These are phyloP conservation scores for Serinus canaria DNA, from an alignment of 2,113 vertebrate genomes.

Conservation along the genomic window DNA sequence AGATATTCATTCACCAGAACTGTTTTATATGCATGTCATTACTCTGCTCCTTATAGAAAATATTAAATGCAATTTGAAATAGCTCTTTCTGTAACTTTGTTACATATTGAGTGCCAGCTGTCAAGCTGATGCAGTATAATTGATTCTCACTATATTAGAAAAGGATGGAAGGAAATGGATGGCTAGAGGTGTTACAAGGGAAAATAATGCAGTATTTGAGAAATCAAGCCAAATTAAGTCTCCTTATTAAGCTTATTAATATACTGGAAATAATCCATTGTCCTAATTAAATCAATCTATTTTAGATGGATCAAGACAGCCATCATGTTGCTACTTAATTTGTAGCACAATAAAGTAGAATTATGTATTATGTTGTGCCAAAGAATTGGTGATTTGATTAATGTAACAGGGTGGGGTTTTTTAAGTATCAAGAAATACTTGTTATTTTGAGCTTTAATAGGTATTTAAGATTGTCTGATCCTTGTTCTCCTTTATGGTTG, in stretches of 20 bases:
- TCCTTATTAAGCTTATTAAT: neutral
- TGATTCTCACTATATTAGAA: neutral
- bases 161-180: neutral
- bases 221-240: neutral
- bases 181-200: neutral
- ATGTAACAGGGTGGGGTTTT: fast-evolving
- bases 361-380: neutral
- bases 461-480: neutral
- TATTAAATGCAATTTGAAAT: neutral
- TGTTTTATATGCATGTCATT: neutral
- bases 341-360: neutral
- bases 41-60: neutral
- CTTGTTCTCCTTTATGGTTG: neutral
- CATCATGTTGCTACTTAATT: neutral
- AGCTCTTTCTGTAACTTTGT: neutral
- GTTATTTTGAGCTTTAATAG: neutral
- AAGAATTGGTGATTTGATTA: neutral
- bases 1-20: neutral
- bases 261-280: neutral
- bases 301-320: neutral
- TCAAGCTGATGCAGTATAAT: neutral
- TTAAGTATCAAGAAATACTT: neutral
- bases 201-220: neutral
- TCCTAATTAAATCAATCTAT: neutral
- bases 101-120: neutral